Evolutionary conservation across 2,113 vertebrate genomes (phyloP).

Genomic region (Onychostruthus taczanowskii): DNA sequence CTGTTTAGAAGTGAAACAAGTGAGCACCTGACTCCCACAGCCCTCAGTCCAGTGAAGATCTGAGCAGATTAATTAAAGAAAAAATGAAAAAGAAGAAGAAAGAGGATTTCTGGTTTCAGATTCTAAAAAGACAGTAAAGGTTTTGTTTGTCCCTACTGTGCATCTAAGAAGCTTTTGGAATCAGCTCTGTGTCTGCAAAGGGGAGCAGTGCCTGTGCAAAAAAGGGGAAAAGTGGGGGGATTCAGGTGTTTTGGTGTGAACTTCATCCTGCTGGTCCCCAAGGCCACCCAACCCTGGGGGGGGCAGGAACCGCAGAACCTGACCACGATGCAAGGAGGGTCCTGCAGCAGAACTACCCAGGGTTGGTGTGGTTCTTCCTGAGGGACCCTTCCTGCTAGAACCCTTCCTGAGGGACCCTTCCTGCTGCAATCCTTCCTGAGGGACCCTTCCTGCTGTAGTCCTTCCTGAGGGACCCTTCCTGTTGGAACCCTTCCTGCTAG

Average conservation of each 20-base stretch:
- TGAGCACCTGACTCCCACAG: not conserved
- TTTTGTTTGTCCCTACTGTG: not conserved
- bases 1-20: not conserved
- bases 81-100: not conserved
- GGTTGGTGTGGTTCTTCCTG: no score
- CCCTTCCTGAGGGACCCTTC: no score
- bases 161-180: not conserved
- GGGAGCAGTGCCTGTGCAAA: not conserved
- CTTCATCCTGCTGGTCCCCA: not conserved
- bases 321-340: not conserved
- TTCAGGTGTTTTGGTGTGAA: rapidly evolving
- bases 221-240: not conserved
- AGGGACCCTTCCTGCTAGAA: no score
- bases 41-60: rapidly evolving
- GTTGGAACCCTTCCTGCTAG: not conserved
- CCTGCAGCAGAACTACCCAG: rapidly evolving
- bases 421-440: no score
- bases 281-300: rapidly evolving
- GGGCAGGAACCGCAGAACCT: not conserved
- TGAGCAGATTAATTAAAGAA: not conserved
- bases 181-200: not conserved
- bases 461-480: not conserved
- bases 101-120: conserved; percentile 47
- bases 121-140: not conserved
- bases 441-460: not conserved